Conservation (phyloP, 2,113 vertebrate species). For the Apteryx owenii region DNA sequence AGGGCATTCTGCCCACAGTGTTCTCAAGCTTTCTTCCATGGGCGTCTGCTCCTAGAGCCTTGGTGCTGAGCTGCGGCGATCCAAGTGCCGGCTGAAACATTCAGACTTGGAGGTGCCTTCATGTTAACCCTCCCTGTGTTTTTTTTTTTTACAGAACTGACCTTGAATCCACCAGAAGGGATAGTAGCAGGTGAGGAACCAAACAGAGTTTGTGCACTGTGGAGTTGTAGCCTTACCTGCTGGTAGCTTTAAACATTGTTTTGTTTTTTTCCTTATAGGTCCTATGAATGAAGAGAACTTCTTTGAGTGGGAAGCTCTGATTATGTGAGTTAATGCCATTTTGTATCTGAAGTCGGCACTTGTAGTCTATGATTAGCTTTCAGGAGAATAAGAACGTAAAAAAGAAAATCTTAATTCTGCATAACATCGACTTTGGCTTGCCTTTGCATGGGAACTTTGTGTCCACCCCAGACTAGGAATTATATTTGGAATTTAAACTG, state of each 20-base stretch:
- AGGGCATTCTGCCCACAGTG: not conserved
- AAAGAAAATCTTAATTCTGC: not conserved
- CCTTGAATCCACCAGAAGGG: slow-evolving; percentile 94
- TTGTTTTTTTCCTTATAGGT: slow-evolving; percentile 75
- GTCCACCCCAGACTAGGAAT: not conserved
- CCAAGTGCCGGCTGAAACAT: accelerated
- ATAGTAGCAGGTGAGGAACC: slow-evolving; percentile 93
- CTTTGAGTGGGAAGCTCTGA: slow-evolving; percentile 98
- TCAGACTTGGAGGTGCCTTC: not conserved
- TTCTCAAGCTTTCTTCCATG: not conserved
- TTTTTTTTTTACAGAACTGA: slow-evolving; percentile 85
- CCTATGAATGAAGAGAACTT: slow-evolving; percentile 98
- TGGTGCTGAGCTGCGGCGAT: not conserved
- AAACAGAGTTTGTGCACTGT: not conserved
- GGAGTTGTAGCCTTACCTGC: not conserved
- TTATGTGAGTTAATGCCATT: slow-evolving; percentile 87
- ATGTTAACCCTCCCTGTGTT: not conserved
- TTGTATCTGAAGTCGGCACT: not conserved
- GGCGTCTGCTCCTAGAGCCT: not conserved
- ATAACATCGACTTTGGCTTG: not conserved
- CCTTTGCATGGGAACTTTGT: not conserved
- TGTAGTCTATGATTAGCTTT: not conserved
- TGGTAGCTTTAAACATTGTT: not conserved
- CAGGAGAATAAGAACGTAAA: not conserved
- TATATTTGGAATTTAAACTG: not conserved